These are phyloP conservation scores for Sebastes taczanowskii DNA, from an alignment of 2,797 vertebrate genomes.

Conservation along the genomic window DNA sequence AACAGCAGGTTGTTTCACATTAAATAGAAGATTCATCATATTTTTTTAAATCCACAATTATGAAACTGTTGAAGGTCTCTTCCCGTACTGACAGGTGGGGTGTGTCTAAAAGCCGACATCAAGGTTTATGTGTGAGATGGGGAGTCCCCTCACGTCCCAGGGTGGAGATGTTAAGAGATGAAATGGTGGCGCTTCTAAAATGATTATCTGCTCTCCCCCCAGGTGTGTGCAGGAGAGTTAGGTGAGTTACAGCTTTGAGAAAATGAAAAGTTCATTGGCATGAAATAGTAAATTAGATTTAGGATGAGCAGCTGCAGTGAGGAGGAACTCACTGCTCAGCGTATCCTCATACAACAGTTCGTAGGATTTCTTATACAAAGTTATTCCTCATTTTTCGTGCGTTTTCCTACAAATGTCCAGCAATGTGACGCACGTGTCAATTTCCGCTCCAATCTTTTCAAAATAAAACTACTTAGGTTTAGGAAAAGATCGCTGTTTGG, in stretches of 20 bases:
- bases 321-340: neutral
- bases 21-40: conserved; percentile 17
- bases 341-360: no score
- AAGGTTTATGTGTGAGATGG: neutral
- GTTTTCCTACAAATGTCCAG: no score
- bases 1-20: conserved; percentile 10
- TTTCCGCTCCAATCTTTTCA: no score
- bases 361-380: no score
- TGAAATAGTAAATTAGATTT: conserved; percentile 55
- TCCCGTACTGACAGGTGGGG: conserved; percentile 7
- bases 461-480: no score
- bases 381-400: no score
- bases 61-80: neutral
- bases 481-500: no score
- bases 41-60: neutral
- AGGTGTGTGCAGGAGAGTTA: conserved; percentile 8
- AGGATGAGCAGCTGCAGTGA: neutral
- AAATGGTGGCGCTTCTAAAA: conserved; percentile 32
- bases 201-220: conserved; percentile 22
- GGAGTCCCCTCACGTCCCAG: conserved; percentile 24
- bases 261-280: conserved; percentile 47
- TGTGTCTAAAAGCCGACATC: neutral
- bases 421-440: no score
- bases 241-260: conserved; percentile 28
- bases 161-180: conserved; percentile 26